phyloP scores from a whole-genome alignment of 2,888 invertebrate species.

The Caenorhabditis japonica region DNA sequence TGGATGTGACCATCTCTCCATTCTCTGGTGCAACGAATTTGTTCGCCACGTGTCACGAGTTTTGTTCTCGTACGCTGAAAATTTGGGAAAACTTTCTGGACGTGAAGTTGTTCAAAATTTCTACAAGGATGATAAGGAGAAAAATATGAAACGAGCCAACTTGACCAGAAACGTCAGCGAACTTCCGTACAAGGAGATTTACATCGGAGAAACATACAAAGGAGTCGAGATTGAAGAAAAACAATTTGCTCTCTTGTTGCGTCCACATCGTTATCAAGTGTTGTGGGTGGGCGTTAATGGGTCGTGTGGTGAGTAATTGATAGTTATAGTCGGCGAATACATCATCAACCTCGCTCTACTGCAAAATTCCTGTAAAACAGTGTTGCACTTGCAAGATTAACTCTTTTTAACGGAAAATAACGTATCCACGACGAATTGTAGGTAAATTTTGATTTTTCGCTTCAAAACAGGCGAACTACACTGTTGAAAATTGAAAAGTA shows the following conservation, averaged over 20 bases:
- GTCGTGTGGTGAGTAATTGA: constrained; percentile 25
- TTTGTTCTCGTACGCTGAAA: constrained; percentile 60
- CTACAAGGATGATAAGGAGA: constrained; percentile 3
- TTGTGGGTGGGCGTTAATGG: constrained; percentile 20
- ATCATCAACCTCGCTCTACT: not conserved
- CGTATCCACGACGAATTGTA: too few species aligned
- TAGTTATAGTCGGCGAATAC: too few species aligned
- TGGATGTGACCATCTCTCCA: constrained; percentile 76
- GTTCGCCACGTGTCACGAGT: constrained; percentile 64
- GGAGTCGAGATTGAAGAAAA: not conserved
- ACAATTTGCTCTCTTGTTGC: constrained; percentile 8
- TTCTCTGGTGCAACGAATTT: constrained; percentile 77
- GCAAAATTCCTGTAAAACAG: too few species aligned
- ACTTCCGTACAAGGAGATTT: constrained; percentile 18
- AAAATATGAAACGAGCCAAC: constrained; percentile 19
- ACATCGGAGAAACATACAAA: constrained; percentile 14
- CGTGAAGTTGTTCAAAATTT: constrained; percentile 23
- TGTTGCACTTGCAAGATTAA: not conserved
- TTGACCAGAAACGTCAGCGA: constrained; percentile 16
- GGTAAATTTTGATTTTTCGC: too few species aligned
- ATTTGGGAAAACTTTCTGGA: constrained; percentile 12
- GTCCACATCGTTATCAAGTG: constrained; percentile 14
- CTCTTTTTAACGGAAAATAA: too few species aligned
- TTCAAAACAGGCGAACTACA: too few species aligned
- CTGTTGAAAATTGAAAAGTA: too few species aligned